Percentiles rank a stretch among this genome's conserved stretches.
phyloP scores from a whole-genome alignment of 1,140 invertebrate genomes.

The Diorhabda carinulata region DNA sequence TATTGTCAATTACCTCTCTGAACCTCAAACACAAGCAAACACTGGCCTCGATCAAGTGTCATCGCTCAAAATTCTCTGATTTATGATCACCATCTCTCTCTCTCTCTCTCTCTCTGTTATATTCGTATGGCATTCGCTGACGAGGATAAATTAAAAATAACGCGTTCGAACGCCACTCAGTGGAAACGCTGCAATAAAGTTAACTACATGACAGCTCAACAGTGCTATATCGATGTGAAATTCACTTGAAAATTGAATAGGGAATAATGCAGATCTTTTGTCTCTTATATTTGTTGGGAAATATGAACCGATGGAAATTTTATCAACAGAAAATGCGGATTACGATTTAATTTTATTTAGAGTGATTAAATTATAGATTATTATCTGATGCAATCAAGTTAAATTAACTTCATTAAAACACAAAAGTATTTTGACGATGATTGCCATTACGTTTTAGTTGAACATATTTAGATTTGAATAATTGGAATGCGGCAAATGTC shows the following conservation, averaged over 20 bases:
- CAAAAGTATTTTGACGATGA: no score
- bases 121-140: not conserved
- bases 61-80: not conserved
- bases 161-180: not conserved
- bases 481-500: no score
- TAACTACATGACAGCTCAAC: conserved; percentile 2
- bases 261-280: not conserved
- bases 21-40: not conserved
- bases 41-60: not conserved
- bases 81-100: not conserved
- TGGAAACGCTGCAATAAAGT: not conserved
- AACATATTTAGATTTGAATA: no score
- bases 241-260: not conserved
- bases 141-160: conserved; percentile 2
- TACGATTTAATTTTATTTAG: not conserved
- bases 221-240: not conserved
- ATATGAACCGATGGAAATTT: no score
- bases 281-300: not conserved
- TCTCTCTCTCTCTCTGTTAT: not conserved
- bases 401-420: no score
- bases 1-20: not conserved
- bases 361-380: no score
- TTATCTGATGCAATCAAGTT: no score
- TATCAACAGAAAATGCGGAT: not conserved
- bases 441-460: no score